Evolutionary conservation across 2,888 invertebrate species (phyloP).

Genomic region (Poecilobothrus nobilitatus): DNA sequence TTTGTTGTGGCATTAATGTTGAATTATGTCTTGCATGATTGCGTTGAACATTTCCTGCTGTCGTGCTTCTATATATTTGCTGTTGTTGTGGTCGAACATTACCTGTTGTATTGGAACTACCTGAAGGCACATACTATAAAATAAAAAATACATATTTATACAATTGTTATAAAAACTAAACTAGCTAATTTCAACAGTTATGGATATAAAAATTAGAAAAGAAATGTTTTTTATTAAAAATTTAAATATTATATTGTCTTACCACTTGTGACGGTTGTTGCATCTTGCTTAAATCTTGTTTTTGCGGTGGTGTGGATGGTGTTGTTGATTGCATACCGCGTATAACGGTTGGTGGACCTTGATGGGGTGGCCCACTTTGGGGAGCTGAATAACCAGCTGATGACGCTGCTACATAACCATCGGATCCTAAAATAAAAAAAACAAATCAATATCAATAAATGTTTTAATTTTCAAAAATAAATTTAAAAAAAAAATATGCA

Average conservation of each 20-base stretch:
- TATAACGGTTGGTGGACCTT: constrained; percentile 34
- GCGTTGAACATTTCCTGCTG: constrained; percentile 30
- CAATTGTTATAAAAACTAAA: neutral
- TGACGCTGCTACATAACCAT: constrained; percentile 44
- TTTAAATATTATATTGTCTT: constrained; percentile 21
- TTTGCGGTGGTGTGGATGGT: constrained; percentile 31
- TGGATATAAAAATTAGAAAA: neutral
- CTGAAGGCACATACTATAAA: constrained; percentile 13
- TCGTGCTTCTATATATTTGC: constrained; percentile 35
- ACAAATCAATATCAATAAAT: neutral
- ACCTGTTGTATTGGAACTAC: constrained; percentile 16
- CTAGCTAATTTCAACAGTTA: too few species aligned
- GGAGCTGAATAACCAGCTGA: constrained; percentile 34
- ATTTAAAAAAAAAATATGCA: neutral
- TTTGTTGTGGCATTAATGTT: constrained; percentile 24
- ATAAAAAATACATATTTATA: neutral
- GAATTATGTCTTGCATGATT: constrained; percentile 23
- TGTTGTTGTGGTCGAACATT: constrained; percentile 21
- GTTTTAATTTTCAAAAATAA: neutral
- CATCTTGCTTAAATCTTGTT: constrained; percentile 37
- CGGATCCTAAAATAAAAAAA: constrained; percentile 28
- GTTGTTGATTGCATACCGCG: constrained; percentile 37
- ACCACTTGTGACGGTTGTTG: constrained; percentile 39
- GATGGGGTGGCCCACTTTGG: constrained; percentile 32
- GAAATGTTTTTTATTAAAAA: too few species aligned